Conservation (phyloP, 2,888 invertebrate genomes). For the Acanthoscelides obtectus region DNA sequence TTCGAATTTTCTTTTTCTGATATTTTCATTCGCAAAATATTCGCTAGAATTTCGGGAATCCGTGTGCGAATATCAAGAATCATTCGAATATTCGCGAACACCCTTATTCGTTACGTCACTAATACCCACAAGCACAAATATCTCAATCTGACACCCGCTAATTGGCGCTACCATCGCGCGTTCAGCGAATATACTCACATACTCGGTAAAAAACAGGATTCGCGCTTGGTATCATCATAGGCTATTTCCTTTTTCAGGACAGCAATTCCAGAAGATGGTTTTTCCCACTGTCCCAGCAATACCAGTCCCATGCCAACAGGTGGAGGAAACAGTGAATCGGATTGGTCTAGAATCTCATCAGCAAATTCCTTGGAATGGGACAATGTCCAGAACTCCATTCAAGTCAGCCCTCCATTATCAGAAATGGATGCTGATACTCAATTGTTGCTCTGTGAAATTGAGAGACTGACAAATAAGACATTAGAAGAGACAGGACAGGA, state of each 20-base stretch:
- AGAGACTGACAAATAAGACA: conserved; percentile 60
- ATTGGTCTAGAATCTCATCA: conserved; percentile 60
- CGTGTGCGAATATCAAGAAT: no score
- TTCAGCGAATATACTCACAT: no score
- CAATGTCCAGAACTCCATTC: conserved; percentile 49
- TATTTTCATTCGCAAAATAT: no score
- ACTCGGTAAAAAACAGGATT: no score
- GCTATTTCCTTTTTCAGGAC: conserved; percentile 24
- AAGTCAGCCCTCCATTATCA: conserved; percentile 44
- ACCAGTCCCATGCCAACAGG: conserved; percentile 34
- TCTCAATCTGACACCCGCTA: no score
- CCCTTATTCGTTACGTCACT: no score
- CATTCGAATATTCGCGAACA: no score
- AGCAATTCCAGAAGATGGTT: conserved; percentile 32
- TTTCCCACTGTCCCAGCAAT: conserved; percentile 27
- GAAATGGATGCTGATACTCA: conserved; percentile 62
- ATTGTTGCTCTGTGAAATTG: conserved; percentile 61
- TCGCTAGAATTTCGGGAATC: no score
- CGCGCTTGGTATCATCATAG: not conserved
- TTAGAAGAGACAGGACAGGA: conserved; percentile 59
- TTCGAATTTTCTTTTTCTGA: no score
- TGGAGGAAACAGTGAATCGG: conserved; percentile 41
- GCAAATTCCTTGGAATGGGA: conserved; percentile 69
- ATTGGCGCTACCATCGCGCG: no score
- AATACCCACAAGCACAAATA: no score